A percentile compares a stretch with the other conserved stretches of the same genome.
phyloP scores from a whole-genome alignment of 2,888 invertebrate species.

The Aromia moschata region DNA sequence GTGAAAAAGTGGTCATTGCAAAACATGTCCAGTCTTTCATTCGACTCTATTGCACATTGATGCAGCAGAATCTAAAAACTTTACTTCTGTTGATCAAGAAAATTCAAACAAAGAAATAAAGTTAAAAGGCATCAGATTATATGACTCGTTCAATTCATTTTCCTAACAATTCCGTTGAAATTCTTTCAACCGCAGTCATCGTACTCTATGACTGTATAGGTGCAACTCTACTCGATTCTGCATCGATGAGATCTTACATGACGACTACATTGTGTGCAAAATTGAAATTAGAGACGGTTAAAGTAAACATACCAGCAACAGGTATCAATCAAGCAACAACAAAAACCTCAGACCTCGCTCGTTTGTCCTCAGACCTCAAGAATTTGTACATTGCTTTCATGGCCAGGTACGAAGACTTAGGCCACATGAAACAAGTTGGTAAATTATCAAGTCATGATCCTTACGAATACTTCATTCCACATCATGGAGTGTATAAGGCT shows the following conservation, averaged over 20 bases:
- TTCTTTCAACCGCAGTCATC: neutral
- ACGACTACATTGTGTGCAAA: conserved; percentile 4
- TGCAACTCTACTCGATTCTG: neutral
- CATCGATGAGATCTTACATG: conserved; percentile 1
- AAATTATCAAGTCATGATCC: neutral
- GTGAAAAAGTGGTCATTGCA: conserved; percentile 1
- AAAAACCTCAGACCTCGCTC: neutral
- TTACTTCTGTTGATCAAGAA: too few species aligned
- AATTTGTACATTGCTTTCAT: conserved; percentile 4
- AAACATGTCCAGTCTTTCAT: neutral
- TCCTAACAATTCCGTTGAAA: neutral
- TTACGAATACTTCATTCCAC: conserved; percentile 14
- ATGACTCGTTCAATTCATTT: neutral
- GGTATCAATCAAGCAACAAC: conserved; percentile 1
- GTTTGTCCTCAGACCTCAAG: neutral
- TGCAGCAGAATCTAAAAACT: too few species aligned
- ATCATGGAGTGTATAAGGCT: conserved; percentile 30
- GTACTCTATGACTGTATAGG: neutral
- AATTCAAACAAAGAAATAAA: neutral
- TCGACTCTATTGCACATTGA: neutral
- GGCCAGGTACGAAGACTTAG: conserved; percentile 2
- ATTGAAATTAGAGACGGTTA: neutral
- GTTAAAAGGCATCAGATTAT: neutral
- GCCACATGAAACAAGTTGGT: neutral
- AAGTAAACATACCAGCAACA: conserved; percentile 2